These are phyloP conservation scores for Hyles vespertilio DNA, from an alignment of 1,140 invertebrate species.

Conservation along the genomic window DNA sequence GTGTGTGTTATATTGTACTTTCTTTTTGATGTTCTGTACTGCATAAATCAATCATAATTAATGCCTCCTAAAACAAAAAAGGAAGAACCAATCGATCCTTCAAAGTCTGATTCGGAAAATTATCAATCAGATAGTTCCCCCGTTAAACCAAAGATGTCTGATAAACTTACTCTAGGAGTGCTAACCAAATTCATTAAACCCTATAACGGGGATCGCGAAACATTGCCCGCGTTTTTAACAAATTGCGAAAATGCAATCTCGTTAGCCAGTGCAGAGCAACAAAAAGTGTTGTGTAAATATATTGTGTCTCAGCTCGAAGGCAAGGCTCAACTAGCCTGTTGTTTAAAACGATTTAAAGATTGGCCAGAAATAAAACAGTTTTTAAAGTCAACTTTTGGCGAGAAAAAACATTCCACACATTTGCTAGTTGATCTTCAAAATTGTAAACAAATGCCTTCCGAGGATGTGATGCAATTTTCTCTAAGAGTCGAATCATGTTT, in stretches of 20 bases:
- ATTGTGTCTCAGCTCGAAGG: constrained; percentile 26
- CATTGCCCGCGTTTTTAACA: constrained; percentile 19
- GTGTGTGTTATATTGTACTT: not conserved
- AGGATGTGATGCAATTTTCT: constrained; percentile 23
- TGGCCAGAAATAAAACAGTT: constrained; percentile 23
- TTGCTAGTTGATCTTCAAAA: constrained; percentile 27
- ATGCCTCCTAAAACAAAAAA: not conserved
- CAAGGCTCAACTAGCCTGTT: constrained; percentile 1
- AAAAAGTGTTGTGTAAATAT: constrained; percentile 21
- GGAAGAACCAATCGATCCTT: not conserved
- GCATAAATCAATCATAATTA: not conserved
- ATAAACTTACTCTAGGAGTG: constrained; percentile 7
- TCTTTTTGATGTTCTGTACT: not conserved
- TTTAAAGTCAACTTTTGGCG: constrained; percentile 26
- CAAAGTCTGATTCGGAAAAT: not conserved
- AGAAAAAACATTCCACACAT: constrained; percentile 29
- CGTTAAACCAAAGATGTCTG: not conserved
- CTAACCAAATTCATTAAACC: constrained; percentile 23
- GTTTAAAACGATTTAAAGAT: constrained; percentile 19
- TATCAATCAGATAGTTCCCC: not conserved
- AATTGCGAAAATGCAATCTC: constrained; percentile 23
- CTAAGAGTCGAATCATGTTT: constrained; percentile 23
- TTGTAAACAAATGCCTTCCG: constrained; percentile 17
- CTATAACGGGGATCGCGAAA: constrained; percentile 17
- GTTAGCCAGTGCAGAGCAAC: constrained; percentile 14